Evolutionary conservation across 2,113 vertebrate genomes (phyloP), one percentile per base, ranked within the genome.

Genomic region (Barnardius zonarius): DNA sequence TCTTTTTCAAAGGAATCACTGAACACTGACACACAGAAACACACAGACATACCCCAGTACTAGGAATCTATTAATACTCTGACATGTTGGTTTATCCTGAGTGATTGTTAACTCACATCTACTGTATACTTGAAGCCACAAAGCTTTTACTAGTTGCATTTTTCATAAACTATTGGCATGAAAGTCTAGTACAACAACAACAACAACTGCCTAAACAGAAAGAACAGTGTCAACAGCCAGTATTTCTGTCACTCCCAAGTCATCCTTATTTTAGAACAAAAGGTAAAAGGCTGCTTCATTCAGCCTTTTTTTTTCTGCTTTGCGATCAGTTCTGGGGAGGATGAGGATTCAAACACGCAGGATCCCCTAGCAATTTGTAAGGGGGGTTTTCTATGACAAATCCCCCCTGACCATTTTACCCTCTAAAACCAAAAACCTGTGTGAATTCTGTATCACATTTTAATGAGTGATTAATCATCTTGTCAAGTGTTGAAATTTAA

Each of bases 21-120:
- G 73, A 89, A 93, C 93, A 94, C 83, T 76, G 81, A 91, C 33
- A 94, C 64, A 86, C 63, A 62, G 52, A 93, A 64, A 90, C n/a
- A 95, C 66, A 88, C 63, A 39, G 51, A 93, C 75, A 91, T 84
- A 94, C 52, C 25, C 80, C 77, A 89, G 64, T 61, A 96, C 86
- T 90, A 97, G 49, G 62, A 88, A 93, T 85, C 86, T 90, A 88
- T 63, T 90, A 84, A 85, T 80, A 94, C 67, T 94, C 61, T 20
- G 81, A 77, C 92, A 95, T 96, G 90, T 91, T 88, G 83, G 25
- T 91, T 93, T 95, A 96, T 93, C 82, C 93, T 95, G 92, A 97
- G 78, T 93, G 64, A 92, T 83, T 76, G 83, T 59, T 82, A 94
- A 94, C 91, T 88, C 91, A 96, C 93, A 94, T 63, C 81, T 94